These are phyloP conservation scores for Erynnis tages DNA, from an alignment of 2,888 invertebrate genomes.

Conservation along the genomic window DNA sequence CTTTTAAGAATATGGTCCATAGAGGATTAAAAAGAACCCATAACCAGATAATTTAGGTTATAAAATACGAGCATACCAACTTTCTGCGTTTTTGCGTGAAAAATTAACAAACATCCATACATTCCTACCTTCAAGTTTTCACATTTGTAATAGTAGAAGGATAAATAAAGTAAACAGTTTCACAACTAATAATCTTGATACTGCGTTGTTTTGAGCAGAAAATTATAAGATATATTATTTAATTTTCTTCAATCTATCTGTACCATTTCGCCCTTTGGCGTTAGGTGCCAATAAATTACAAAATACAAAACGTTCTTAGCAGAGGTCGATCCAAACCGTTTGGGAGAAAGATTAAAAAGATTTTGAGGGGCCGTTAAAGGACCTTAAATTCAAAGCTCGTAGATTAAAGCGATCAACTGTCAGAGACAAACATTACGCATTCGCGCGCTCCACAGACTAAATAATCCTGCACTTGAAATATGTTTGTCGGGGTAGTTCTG, in stretches of 20 bases:
- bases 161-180: too few relatives aligned
- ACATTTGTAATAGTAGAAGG: too few relatives aligned
- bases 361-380: conserved; percentile 52
- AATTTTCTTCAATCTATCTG: neutral
- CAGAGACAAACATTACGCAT: conserved; percentile 67
- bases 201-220: neutral
- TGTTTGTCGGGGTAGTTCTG: conserved; percentile 42
- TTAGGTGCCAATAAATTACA: conserved; percentile 25
- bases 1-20: too few relatives aligned
- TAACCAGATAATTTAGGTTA: too few relatives aligned
- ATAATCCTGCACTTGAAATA: conserved; percentile 79
- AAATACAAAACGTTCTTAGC: conserved; percentile 44
- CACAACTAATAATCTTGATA: too few relatives aligned
- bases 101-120: too few relatives aligned
- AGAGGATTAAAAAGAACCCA: too few relatives aligned
- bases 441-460: conserved; percentile 69
- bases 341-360: conserved; percentile 60
- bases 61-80: too few relatives aligned
- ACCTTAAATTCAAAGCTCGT: conserved; percentile 61
- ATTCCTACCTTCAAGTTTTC: too few relatives aligned
- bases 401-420: conserved; percentile 73
- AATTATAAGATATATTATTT: neutral
- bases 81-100: too few relatives aligned
- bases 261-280: neutral
- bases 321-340: conserved; percentile 39